Evolutionary conservation across 2,888 invertebrate species (phyloP), one percentile per base, ranked within the genome.

Genomic region (Leptopterna dolabrata): DNA sequence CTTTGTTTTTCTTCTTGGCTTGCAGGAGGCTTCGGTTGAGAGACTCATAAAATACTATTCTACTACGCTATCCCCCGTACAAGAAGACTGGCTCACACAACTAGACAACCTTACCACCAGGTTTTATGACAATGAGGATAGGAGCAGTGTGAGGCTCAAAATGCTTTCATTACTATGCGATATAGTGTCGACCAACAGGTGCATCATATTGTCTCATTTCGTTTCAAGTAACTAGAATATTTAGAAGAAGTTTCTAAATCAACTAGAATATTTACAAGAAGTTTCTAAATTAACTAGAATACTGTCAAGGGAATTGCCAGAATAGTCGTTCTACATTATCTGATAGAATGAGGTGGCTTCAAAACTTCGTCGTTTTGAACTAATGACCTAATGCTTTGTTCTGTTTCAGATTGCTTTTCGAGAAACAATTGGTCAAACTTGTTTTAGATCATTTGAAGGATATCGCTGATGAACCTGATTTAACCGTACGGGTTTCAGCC

Each of bases 341-440:
- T n/a, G n/a, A n/a, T 36, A 36, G 36, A 36, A 36, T 7, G 7
- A 36, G 36, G 7, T 36, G 36, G 36, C 36, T 36, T 36, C 4
- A 4, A 36, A 36, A 36, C 7, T 2, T 36, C 36, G 7, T 36
- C 7, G 7, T 7, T 36, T 36, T 36, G 4, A 2, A 36, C 7
- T 36, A 36, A 36, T 36, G 36, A 36, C 2, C 36, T n/a, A n/a
- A 36, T 36, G 2, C 7, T 36, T 36, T n/a, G n/a, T 51, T 51
- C 24, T 0, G 11, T 78, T 55, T 2, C 27, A 70, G 94, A 89
- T 92, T 92, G 71, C 92, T 92, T 88, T 95, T 95, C 91, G 96
- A 97, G 92, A 96, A 96, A 90, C 97, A 98, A 92, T 93, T 97
- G 89, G 94, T 97, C 78, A 96, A 97, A 88, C 95, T 97, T 90